Percentiles rank a stretch among this genome's conserved stretches.
Conservation (phyloP, 2,797 vertebrate species). For the Clarias laeviceps region DNA sequence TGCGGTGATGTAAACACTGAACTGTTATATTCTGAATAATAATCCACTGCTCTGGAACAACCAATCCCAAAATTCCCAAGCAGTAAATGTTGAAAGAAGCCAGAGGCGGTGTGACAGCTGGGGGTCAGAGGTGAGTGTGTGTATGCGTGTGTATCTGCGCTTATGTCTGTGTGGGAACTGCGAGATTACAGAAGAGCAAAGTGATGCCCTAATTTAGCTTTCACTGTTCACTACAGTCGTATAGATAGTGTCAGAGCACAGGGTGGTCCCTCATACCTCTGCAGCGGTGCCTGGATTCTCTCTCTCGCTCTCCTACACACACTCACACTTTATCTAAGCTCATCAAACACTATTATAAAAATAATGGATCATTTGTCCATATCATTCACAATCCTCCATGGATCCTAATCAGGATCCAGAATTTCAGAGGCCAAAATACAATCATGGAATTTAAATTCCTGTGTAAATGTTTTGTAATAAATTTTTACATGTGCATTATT, state of each 20-base stretch:
- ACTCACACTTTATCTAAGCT: neutral
- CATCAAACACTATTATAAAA: neutral
- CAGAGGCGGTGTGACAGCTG: slow-evolving; percentile 25
- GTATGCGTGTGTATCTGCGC: slow-evolving; percentile 3
- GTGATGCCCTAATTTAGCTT: slow-evolving; percentile 60
- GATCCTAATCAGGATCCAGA: neutral
- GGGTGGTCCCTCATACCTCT: slow-evolving; percentile 24
- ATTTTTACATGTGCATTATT: no score
- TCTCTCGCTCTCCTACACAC: slow-evolving; percentile 8
- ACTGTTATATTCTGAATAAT: no score
- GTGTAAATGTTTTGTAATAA: no score
- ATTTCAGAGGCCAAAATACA: no score
- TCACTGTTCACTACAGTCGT: slow-evolving; percentile 22
- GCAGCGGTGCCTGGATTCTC: slow-evolving; percentile 14
- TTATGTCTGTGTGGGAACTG: slow-evolving; percentile 4
- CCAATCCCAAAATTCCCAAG: slow-evolving; percentile 1
- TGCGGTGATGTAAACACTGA: neutral
- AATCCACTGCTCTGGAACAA: neutral
- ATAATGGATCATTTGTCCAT: neutral
- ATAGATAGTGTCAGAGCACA: slow-evolving; percentile 19
- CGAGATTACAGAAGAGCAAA: slow-evolving; percentile 30
- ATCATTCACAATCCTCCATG: neutral
- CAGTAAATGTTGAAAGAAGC: slow-evolving; percentile 34
- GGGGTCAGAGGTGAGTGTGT: slow-evolving; percentile 28
- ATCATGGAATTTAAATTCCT: no score